These are phyloP conservation scores for Rhynchotus rufescens DNA, from an alignment of 2,797 vertebrate genomes.

Conservation along the genomic window DNA sequence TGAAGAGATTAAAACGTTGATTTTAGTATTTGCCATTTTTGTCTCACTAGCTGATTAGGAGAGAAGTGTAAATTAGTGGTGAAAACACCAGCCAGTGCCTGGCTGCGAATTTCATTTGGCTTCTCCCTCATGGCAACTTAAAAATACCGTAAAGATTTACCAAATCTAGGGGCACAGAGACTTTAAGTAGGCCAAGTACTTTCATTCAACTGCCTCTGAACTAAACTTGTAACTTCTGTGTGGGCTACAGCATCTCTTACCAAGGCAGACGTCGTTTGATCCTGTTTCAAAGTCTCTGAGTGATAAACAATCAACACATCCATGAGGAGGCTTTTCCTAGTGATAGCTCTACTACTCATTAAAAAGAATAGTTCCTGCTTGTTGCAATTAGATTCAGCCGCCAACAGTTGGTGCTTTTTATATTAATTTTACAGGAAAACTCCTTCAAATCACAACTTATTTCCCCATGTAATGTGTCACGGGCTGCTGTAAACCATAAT, in stretches of 20 bases:
- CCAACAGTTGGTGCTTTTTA: background rate
- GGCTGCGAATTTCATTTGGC: background rate
- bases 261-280: background rate
- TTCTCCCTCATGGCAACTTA: background rate
- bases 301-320: background rate
- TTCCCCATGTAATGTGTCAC: background rate
- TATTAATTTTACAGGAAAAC: background rate
- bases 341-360: background rate
- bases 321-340: background rate
- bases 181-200: background rate
- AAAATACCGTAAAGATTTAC: background rate
- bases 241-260: background rate
- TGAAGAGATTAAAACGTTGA: background rate
- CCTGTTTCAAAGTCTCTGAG: background rate
- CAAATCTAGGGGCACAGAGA: background rate
- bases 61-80: background rate
- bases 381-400: background rate
- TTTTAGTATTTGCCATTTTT: background rate
- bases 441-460: background rate
- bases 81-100: background rate
- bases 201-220: background rate
- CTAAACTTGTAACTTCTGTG: background rate
- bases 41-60: background rate
- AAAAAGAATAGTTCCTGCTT: background rate
- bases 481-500: background rate